Evolutionary conservation across 2,113 vertebrate species (phyloP), one percentile per base, ranked within the genome.

Genomic region (Mirza zaza): DNA sequence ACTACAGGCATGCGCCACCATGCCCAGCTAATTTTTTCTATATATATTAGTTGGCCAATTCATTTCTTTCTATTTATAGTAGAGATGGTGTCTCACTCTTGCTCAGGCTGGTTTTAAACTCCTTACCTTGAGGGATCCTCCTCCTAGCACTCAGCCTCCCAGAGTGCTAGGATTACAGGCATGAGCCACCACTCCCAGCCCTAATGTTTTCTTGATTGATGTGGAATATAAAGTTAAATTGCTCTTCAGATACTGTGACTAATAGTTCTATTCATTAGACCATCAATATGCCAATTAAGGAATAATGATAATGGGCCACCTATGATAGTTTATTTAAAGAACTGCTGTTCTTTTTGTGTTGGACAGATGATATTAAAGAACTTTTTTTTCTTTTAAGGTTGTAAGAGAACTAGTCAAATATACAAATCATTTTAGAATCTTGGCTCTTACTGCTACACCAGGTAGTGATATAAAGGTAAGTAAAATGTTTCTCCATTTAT

Each of bases 361-460:
- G 15, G 27, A 70, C 68, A 67, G 17, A 82, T 97, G 61, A 96
- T 87, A 79, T 83, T 96, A 59, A 89, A 92, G 1, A 70, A 73
- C 15, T 65, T 70, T 96, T 91, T 57, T 70, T 52, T 42, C 92
- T 29, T 57, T 48, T 93, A 55, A 99, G 99, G 99, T 99, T 85
- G 99, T 99, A 50, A 98, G 99, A 97, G 99, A 99, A 45, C 98
- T 99, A 23, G 94, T 98, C 96, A 99, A 99, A 91, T 99, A 99
- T 17, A 99, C 98, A 0, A 97, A 63, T 8, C 99, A 99, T 0
- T 99, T 99, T 97, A 99, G 99, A 32, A 93, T 99, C 93, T 97
- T 99, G 98, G 99, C 99, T 96, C 99, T 99, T 2, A 99, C 98
- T 95, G 99, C 99, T 57, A 99, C 99, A 6, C 99, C 99, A 15